Percentiles rank a stretch among this genome's conserved stretches.
phyloP scores from a whole-genome alignment of 2,797 vertebrate species.

The Pampus argenteus region DNA sequence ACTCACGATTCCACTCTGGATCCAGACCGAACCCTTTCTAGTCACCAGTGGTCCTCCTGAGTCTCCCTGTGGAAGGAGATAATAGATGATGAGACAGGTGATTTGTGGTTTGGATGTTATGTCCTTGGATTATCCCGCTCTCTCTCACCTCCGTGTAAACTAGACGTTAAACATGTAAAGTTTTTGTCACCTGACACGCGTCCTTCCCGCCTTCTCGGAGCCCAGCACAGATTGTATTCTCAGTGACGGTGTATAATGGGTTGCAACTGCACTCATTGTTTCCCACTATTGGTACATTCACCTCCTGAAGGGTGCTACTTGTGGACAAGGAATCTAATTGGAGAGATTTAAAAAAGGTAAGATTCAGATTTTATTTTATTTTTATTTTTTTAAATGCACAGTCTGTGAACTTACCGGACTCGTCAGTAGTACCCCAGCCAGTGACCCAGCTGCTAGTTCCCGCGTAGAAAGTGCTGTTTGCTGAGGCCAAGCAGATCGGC shows the following conservation, averaged over 20 bases:
- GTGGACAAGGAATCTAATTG: rapidly evolving
- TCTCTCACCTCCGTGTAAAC: not conserved
- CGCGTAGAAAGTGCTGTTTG: constrained; percentile 30
- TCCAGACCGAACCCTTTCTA: constrained; percentile 9
- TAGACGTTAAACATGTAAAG: too few species aligned
- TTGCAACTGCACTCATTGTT: constrained; percentile 52
- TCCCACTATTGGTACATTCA: constrained; percentile 65
- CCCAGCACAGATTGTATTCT: constrained; percentile 75
- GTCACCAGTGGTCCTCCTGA: constrained; percentile 63
- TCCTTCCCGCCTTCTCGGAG: constrained; percentile 52
- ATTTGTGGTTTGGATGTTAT: too few species aligned
- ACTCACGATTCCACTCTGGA: constrained; percentile 73
- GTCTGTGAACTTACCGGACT: constrained; percentile 28
- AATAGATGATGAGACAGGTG: not conserved
- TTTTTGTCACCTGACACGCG: constrained; percentile 76
- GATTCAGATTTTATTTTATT: too few species aligned
- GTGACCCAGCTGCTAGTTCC: constrained; percentile 52
- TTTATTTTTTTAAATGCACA: too few species aligned
- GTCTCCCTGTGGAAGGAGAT: constrained; percentile 58
- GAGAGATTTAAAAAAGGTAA: constrained; percentile 1
- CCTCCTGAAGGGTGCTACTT: constrained; percentile 62
- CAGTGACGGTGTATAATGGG: constrained; percentile 6
- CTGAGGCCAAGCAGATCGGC: constrained; percentile 79
- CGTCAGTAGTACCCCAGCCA: not conserved
- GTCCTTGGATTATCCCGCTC: not conserved